A percentile compares a stretch with the other conserved stretches of the same genome.
These are phyloP conservation scores for Phaonia tiefii DNA, from an alignment of 2,888 invertebrate genomes.

Conservation along the genomic window DNA sequence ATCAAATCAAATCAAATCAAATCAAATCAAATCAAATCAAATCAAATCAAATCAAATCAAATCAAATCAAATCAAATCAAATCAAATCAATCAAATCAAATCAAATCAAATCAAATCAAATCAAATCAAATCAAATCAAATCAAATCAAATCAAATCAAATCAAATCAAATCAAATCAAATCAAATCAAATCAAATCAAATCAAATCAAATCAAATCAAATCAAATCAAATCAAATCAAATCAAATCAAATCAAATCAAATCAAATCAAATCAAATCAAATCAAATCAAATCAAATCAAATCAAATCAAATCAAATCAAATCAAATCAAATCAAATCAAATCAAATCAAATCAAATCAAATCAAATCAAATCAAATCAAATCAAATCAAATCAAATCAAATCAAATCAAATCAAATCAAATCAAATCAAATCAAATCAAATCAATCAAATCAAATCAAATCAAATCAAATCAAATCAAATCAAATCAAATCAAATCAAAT, in stretches of 20 bases:
- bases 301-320: conserved; percentile 10
- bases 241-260: conserved; percentile 17
- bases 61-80: too few relatives aligned
- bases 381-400: conserved; percentile 16
- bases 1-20: conserved; percentile 22
- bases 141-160: conserved; percentile 26
- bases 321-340: conserved; percentile 3
- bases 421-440: too few relatives aligned
- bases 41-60: conserved; percentile 32
- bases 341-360: conserved; percentile 1
- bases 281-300: conserved; percentile 26
- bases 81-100: conserved; percentile 22
- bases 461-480: conserved; percentile 12
- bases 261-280: conserved; percentile 21
- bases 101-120: conserved; percentile 23
- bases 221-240: too few relatives aligned
- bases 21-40: conserved; percentile 25
- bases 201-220: conserved; percentile 15
- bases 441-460: too few relatives aligned
- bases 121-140: conserved; percentile 22
- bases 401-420: conserved; percentile 16
- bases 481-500: background rate
- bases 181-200: conserved; percentile 19
- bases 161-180: conserved; percentile 22
- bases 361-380: conserved; percentile 14